Percentiles rank a stretch among this genome's conserved stretches.
Conservation (phyloP, 2,888 invertebrate genomes). For the Pseudeuparius sepicola region DNA sequence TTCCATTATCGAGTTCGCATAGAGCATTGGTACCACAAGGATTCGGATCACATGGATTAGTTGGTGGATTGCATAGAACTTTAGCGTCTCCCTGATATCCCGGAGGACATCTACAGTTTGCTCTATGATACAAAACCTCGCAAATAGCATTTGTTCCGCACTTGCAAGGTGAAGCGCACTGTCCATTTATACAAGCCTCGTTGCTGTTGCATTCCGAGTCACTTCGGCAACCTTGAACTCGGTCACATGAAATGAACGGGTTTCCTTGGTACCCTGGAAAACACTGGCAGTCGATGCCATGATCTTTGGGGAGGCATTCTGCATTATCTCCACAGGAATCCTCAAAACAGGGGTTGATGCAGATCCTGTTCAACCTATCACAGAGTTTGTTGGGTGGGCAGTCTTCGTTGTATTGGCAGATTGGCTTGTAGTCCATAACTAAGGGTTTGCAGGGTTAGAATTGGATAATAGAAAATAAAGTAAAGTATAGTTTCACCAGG, state of each 20-base stretch:
- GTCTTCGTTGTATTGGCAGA: slow-evolving; percentile 85
- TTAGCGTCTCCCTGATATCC: slow-evolving; percentile 74
- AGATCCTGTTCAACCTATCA: slow-evolving; percentile 73
- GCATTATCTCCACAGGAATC: slow-evolving; percentile 77
- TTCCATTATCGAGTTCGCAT: slow-evolving; percentile 76
- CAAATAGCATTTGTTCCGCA: slow-evolving; percentile 76
- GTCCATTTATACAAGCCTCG: slow-evolving; percentile 68
- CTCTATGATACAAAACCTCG: slow-evolving; percentile 67
- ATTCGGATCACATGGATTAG: slow-evolving; percentile 70
- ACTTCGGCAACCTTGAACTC: slow-evolving; percentile 60
- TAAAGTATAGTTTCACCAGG: too few species aligned
- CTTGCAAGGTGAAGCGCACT: slow-evolving; percentile 66
- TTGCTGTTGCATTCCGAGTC: slow-evolving; percentile 62
- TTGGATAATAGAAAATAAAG: slow-evolving; percentile 1
- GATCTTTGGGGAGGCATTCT: slow-evolving; percentile 65
- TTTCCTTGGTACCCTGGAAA: slow-evolving; percentile 65
- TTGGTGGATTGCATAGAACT: slow-evolving; percentile 60
- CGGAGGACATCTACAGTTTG: slow-evolving; percentile 70
- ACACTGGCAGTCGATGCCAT: slow-evolving; percentile 68
- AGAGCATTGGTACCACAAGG: slow-evolving; percentile 81
- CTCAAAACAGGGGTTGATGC: slow-evolving; percentile 71
- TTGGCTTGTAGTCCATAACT: slow-evolving; percentile 40
- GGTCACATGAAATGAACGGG: slow-evolving; percentile 61
- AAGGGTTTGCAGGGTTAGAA: slow-evolving; percentile 2
- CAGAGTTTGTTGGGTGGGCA: slow-evolving; percentile 80